Evolutionary conservation across 2,888 invertebrate species (phyloP).

Genomic region (Ellobium chinense): DNA sequence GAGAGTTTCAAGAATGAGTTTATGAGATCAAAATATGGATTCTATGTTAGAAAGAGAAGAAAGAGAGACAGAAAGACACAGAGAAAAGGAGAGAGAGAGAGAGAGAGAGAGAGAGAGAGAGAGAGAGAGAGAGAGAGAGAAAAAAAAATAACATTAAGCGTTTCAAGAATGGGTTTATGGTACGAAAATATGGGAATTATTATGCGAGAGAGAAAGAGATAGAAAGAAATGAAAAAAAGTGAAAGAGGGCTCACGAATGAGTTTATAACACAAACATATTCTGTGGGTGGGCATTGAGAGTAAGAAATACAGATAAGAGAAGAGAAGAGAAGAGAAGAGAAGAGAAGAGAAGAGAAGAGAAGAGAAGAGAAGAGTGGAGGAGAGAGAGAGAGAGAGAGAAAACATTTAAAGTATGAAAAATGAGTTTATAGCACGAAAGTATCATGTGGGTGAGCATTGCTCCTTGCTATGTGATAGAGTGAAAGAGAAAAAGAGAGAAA

Average conservation of each 20-base stretch:
- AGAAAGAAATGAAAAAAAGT: not conserved
- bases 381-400: too few species aligned
- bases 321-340: not conserved
- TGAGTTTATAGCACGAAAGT: too few species aligned
- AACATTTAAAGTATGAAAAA: too few species aligned
- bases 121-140: conserved; percentile 20
- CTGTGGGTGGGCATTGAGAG: too few species aligned
- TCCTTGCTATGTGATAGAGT: not conserved
- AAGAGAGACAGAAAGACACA: not conserved
- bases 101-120: conserved; percentile 8
- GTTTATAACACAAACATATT: too few species aligned
- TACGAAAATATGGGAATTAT: too few species aligned
- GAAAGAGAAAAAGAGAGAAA: not conserved
- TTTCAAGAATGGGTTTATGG: not conserved
- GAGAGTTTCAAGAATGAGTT: not conserved
- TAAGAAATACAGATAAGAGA: not conserved
- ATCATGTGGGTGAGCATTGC: too few species aligned
- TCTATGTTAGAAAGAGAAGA: too few species aligned
- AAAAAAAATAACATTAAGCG: not conserved
- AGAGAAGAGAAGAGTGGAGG: not conserved
- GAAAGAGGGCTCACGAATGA: too few species aligned
- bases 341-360: not conserved
- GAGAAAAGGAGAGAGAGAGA: not conserved
- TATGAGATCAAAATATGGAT: too few species aligned
- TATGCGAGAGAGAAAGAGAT: not conserved